Conservation (phyloP, 2,797 vertebrate species). For the Poecilia picta region DNA sequence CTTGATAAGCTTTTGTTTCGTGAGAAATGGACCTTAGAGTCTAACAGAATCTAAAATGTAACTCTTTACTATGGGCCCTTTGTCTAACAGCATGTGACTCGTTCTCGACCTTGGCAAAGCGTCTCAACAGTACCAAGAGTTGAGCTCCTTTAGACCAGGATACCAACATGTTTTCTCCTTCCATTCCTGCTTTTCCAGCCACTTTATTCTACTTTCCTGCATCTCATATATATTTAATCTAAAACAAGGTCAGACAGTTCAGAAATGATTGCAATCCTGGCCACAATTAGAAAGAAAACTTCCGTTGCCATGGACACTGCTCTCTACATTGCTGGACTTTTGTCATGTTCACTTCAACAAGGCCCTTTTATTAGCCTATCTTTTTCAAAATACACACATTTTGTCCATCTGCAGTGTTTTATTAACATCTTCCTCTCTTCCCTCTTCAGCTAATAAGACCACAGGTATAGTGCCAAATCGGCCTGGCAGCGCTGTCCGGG, state of each 20-base stretch:
- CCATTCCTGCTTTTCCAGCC: background rate
- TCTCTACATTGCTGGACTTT: background rate
- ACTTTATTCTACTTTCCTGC: background rate
- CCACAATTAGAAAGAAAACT: constrained; percentile 17
- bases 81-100: too few species aligned
- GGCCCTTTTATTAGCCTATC: background rate
- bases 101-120: too few species aligned
- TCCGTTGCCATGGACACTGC: constrained; percentile 44
- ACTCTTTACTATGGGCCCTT: too few species aligned
- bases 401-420: background rate
- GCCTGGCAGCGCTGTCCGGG: constrained; percentile 88
- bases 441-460: constrained; percentile 75
- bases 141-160: background rate
- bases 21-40: too few species aligned
- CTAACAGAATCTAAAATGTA: too few species aligned
- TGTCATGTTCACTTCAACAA: constrained; percentile 2
- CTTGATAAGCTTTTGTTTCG: too few species aligned
- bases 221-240: constrained; percentile 1
- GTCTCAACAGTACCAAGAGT: too few species aligned
- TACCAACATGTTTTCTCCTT: background rate
- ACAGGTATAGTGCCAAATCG: constrained; percentile 75
- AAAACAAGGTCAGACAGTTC: constrained; percentile 5
- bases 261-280: constrained; percentile 1
- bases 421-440: background rate
- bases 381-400: background rate